These are phyloP conservation scores for Euphydryas editha DNA, from an alignment of 2,888 invertebrate genomes.

Conservation along the genomic window DNA sequence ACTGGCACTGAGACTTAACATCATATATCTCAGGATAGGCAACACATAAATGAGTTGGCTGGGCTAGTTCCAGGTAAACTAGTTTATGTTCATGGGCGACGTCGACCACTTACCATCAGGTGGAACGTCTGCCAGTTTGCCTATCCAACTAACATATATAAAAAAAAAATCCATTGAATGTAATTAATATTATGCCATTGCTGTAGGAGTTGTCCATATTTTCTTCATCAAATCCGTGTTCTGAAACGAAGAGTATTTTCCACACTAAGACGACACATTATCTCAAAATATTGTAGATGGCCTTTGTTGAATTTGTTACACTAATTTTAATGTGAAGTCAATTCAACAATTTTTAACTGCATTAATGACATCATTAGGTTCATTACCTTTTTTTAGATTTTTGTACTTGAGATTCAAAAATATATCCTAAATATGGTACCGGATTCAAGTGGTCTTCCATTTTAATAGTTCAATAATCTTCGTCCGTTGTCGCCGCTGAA, in stretches of 20 bases:
- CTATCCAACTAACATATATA: too few species aligned
- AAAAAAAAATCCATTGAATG: background rate
- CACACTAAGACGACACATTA: background rate
- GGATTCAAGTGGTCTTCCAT: background rate
- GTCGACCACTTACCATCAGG: too few species aligned
- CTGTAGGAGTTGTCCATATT: background rate
- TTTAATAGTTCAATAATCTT: background rate
- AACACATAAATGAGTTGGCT: too few species aligned
- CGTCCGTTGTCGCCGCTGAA: too few species aligned
- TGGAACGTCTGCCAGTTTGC: too few species aligned
- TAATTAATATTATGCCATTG: background rate
- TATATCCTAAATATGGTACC: background rate
- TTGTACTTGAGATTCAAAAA: background rate
- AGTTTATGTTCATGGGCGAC: too few species aligned
- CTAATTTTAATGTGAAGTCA: background rate
- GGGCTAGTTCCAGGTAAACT: too few species aligned
- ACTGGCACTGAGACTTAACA: too few species aligned
- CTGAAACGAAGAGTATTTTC: background rate
- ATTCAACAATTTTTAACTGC: background rate
- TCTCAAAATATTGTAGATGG: background rate
- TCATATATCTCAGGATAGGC: too few species aligned
- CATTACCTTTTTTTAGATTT: background rate
- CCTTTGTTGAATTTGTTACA: background rate
- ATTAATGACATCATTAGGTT: background rate
- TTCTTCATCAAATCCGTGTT: background rate